phyloP scores from a whole-genome alignment of 2,888 invertebrate genomes.

The Ommatoiulus sabulosus region DNA sequence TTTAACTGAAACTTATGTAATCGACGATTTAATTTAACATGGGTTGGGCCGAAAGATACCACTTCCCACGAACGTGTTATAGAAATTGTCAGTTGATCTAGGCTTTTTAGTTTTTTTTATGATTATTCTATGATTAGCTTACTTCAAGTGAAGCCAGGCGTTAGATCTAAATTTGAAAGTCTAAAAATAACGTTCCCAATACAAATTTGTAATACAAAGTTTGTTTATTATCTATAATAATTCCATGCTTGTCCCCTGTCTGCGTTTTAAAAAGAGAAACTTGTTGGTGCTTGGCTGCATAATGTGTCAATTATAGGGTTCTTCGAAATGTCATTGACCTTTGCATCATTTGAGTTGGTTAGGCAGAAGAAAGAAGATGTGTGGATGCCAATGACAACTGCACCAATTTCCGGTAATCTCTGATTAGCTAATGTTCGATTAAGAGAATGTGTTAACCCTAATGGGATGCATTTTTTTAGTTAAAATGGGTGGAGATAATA shows the following conservation, averaged over 20 bases:
- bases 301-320: background rate
- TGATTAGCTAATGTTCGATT: background rate
- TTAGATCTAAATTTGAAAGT: no score
- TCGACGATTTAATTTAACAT: background rate
- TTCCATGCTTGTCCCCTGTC: background rate
- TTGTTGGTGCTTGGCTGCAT: constrained; percentile 6
- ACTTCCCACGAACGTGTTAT: background rate
- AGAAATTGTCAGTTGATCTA: no score
- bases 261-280: background rate
- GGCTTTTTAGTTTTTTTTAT: no score
- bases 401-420: background rate
- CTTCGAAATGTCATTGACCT: background rate
- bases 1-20: background rate
- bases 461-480: background rate
- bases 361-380: background rate
- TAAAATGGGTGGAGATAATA: background rate
- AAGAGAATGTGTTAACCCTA: background rate
- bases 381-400: background rate
- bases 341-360: background rate
- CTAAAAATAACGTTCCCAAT: background rate
- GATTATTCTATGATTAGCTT: no score
- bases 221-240: background rate
- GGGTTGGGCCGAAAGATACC: no score
- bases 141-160: no score
- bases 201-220: background rate